phyloP scores from a whole-genome alignment of 2,888 invertebrate species.

The Lepetodrilus schrolli region DNA sequence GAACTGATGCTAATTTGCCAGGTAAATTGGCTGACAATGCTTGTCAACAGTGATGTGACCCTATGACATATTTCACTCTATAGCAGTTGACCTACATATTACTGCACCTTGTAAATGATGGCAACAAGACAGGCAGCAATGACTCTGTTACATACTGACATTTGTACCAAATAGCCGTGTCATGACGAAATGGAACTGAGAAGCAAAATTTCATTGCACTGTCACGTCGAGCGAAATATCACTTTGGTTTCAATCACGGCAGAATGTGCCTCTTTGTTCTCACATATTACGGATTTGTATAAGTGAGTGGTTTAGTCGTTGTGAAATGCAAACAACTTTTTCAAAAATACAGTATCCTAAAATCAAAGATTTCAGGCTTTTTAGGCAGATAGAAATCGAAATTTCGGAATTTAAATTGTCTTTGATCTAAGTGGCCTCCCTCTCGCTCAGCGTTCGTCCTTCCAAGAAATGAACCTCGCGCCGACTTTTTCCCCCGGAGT shows the following conservation, averaged over 20 bases:
- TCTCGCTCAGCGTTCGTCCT: background rate
- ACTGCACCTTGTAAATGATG: no score
- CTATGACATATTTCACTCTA: no score
- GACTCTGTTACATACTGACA: background rate
- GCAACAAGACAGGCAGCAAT: background rate
- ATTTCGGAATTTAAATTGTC: slow-evolving; percentile 23
- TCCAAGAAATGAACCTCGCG: slow-evolving; percentile 19
- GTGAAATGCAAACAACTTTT: slow-evolving; percentile 21
- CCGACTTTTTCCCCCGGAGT: slow-evolving; percentile 21
- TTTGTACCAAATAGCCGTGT: background rate
- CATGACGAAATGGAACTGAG: no score
- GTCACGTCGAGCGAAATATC: no score
- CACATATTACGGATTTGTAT: background rate
- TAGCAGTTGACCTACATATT: no score
- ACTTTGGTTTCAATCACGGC: background rate
- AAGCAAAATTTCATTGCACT: no score
- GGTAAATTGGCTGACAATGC: no score
- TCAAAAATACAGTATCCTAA: slow-evolving; percentile 5
- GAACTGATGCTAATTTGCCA: no score
- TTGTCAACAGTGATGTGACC: no score
- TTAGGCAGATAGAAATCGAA: slow-evolving; percentile 18
- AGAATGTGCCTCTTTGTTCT: background rate
- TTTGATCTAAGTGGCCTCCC: slow-evolving; percentile 23
- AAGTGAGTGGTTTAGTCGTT: slow-evolving; percentile 1
- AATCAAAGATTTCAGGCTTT: slow-evolving; percentile 24